A percentile compares a stretch with the other conserved stretches of the same genome.
These are phyloP conservation scores for Euura saliciscinereae DNA, from an alignment of 1,140 invertebrate genomes.

Conservation along the genomic window DNA sequence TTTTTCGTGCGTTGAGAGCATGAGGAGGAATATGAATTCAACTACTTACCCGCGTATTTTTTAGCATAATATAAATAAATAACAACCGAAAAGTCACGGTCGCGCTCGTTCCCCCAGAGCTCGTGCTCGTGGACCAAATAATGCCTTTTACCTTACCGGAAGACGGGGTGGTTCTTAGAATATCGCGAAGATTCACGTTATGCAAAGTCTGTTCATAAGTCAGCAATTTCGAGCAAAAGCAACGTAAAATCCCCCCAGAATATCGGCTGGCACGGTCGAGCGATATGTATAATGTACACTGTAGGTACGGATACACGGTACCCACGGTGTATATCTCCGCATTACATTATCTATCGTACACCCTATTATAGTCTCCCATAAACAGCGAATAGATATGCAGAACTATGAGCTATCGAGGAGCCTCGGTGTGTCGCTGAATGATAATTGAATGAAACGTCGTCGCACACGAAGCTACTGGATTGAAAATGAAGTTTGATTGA, in stretches of 20 bases:
- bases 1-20: too few relatives aligned
- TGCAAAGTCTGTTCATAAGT: conserved; percentile 3
- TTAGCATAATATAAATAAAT: conserved; percentile 3
- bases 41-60: background rate
- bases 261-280: background rate
- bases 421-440: too few relatives aligned
- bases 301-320: background rate
- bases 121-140: background rate
- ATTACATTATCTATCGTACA: background rate
- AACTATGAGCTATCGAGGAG: too few relatives aligned
- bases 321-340: background rate
- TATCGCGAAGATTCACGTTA: conserved; percentile 7
- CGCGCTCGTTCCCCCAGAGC: background rate
- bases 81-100: background rate
- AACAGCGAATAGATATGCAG: too few relatives aligned
- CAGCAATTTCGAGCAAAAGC: background rate
- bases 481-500: too few relatives aligned
- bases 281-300: background rate
- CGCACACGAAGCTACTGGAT: too few relatives aligned
- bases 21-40: too few relatives aligned
- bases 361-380: too few relatives aligned
- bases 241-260: background rate
- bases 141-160: background rate
- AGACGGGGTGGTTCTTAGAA: background rate
- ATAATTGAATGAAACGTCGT: too few relatives aligned